Evolutionary conservation across 37 sponge, comb jelly and placozoan genomes (phyloP), one percentile per base, ranked within the genome.

Genomic region (Cliona cf. orientalis): DNA sequence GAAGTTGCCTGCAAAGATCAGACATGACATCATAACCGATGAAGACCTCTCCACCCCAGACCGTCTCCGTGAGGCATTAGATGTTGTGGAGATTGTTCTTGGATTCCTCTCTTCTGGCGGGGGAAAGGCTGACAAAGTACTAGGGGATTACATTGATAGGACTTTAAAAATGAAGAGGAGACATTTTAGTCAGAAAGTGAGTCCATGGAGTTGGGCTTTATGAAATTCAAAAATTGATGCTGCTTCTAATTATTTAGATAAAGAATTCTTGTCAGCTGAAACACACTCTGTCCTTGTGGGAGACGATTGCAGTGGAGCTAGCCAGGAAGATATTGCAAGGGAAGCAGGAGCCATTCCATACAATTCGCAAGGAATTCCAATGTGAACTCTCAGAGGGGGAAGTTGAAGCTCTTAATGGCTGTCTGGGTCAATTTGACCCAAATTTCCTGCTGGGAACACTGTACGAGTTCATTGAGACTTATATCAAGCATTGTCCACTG

Each of bases 51-150:
- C 22, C 25, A 66, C 41, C 36, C 26, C 32, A 40, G 26, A 72
- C 26, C 59, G 80, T 28, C 19, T 90, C 12, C 36, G 58, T 56
- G 75, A 84, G 34, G 61, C 74, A 1, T 69, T 90, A 22, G 79
- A 80, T 71, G 78, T 75, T 0, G 75, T 90, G 22, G 73, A 84
- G 19, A 80, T 79, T 41, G 85, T 79, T 7, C 67, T 90, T 34
- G 84, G 90, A 14, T 84, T 90, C 41, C 46, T 90, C 6, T 63
- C 90, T 2, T 75, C 80, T 66, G 84, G 72, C 61, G 85, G 85
- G 12, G 80, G 80, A 19, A 34, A 64, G 4, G 42, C 68, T 46
- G 0, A 79, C 32, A 78, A 34, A 40, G 26, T 44, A 32, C 42
- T 90, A 9, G 37, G 31, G 21, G 42, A 46, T 36, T 90, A 90